These are phyloP conservation scores for Andrena marginata DNA, from an alignment of 2,888 invertebrate species.

Conservation along the genomic window DNA sequence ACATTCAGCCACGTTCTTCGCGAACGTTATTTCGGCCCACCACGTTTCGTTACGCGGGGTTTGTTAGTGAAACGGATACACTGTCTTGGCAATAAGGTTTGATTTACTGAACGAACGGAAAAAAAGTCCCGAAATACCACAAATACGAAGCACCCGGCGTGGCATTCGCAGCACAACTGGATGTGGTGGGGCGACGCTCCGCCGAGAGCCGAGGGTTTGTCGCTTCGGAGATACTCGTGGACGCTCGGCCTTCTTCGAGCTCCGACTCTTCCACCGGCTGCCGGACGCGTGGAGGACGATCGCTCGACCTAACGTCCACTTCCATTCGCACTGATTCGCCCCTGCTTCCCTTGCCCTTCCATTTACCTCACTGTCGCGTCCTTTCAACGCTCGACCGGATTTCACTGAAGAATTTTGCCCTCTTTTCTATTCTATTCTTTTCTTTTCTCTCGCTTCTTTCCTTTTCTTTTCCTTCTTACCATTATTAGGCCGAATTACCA, in stretches of 20 bases:
- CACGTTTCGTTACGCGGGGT: neutral
- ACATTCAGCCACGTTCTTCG: neutral
- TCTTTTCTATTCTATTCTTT: constrained; percentile 24
- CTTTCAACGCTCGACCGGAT: constrained; percentile 50
- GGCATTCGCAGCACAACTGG: constrained; percentile 83
- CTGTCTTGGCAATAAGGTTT: constrained; percentile 22
- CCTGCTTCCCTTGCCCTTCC: constrained; percentile 58
- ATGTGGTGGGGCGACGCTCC: constrained; percentile 78
- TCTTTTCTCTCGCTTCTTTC: constrained; percentile 14
- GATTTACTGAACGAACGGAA: constrained; percentile 57
- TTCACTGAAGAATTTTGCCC: constrained; percentile 34
- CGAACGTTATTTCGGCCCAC: neutral
- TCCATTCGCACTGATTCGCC: constrained; percentile 74
- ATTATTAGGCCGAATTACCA: constrained; percentile 62
- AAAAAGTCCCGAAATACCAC: constrained; percentile 60
- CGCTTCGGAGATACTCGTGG: constrained; percentile 73
- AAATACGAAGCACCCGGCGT: constrained; percentile 75
- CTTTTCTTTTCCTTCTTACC: constrained; percentile 27
- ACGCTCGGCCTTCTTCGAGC: constrained; percentile 61
- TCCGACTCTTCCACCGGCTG: constrained; percentile 67
- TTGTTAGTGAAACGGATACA: constrained; percentile 7
- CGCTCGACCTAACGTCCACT: constrained; percentile 73
- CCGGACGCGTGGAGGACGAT: constrained; percentile 70
- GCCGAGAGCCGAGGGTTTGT: constrained; percentile 72
- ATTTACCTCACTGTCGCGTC: constrained; percentile 45